Base-by-base conservation (phyloP, 1,140 invertebrate species). In the Conopomorpha cramerella region DNA sequence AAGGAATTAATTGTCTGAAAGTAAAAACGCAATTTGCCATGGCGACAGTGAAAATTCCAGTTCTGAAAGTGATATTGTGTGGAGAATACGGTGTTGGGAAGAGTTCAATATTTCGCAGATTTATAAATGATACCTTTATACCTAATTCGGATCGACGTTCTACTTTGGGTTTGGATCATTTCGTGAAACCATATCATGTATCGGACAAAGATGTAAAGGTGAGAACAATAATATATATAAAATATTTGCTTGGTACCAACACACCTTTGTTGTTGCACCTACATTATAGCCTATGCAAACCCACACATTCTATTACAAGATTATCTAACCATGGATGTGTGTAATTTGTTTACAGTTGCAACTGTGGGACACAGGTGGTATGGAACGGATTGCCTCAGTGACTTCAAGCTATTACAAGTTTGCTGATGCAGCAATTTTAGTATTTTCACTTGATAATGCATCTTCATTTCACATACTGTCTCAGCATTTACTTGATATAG, bases 21-120 rank as follows among this genome's bases (percentile, higher is more conserved):
- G n/a, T n/a, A n/a, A n/a, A n/a, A n/a, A n/a, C n/a, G n/a, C n/a
- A n/a, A n/a, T n/a, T n/a, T n/a, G n/a, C n/a, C n/a, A 93, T 92
- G 91, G 90, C 91, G 51, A 84, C 87, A 50, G 82, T 90, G 40
- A 88, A 87, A 79, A 83, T 89, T 45, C 92, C 93, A 7, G 91
- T 91, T 54, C 90, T 94, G 60, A 96, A 96, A 85, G 90, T 97
- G 11, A 96, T 96, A 57, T 79, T 97, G 25, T 94, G 92, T 71
- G 94, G 95, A 16, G 94, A 97, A 81, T 97, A 92, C 79, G 93
- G 93, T 30, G 94, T 96, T 4, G 94, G 95, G 16, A 97, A 97
- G 78, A 93, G 89, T 60, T 96, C 93, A 23, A 76, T 96, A 49
- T 97, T 97, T 70, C 82, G 94, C 37, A 80, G 94, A 44, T 96